A percentile compares a stretch with the other conserved stretches of the same genome.
These are phyloP conservation scores for Ellobius talpinus DNA, from an alignment of 2,113 vertebrate species.

Conservation along the genomic window DNA sequence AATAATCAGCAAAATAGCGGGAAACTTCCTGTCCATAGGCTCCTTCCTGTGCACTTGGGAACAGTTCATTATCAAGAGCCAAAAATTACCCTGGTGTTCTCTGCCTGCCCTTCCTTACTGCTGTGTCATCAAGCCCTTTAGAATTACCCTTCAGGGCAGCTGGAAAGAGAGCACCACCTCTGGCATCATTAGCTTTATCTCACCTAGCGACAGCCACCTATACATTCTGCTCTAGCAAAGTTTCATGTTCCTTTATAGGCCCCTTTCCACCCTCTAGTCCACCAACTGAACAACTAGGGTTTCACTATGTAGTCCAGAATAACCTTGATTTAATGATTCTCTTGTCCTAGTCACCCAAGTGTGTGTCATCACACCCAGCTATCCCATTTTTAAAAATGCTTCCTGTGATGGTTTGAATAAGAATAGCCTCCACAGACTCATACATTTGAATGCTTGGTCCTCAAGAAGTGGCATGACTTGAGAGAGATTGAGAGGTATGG, in stretches of 20 bases:
- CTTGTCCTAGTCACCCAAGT: not conserved
- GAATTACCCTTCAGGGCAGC: not conserved
- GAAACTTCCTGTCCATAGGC: not conserved
- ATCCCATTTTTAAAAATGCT: not conserved
- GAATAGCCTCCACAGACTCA: not conserved
- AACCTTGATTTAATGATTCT: too few relatives aligned
- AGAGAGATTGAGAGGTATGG: not conserved
- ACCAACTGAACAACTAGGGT: not conserved
- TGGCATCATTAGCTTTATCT: not conserved
- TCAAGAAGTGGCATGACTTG: not conserved
- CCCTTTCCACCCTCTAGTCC: not conserved
- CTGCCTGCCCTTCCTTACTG: not conserved
- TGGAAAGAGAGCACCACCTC: not conserved
- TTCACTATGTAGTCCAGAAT: not conserved
- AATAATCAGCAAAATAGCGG: slow-evolving; percentile 34
- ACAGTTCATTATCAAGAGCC: not conserved
- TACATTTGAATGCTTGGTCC: not conserved
- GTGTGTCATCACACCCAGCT: not conserved
- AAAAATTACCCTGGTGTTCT: not conserved
- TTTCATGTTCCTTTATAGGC: not conserved
- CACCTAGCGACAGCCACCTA: not conserved
- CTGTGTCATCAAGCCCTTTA: not conserved
- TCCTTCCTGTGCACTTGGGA: not conserved
- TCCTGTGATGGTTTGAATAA: not conserved
- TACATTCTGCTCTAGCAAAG: not conserved